Evolutionary conservation across 1,140 invertebrate species (phyloP), one percentile per base, ranked within the genome.

Genomic region (Sinonovacula constricta): DNA sequence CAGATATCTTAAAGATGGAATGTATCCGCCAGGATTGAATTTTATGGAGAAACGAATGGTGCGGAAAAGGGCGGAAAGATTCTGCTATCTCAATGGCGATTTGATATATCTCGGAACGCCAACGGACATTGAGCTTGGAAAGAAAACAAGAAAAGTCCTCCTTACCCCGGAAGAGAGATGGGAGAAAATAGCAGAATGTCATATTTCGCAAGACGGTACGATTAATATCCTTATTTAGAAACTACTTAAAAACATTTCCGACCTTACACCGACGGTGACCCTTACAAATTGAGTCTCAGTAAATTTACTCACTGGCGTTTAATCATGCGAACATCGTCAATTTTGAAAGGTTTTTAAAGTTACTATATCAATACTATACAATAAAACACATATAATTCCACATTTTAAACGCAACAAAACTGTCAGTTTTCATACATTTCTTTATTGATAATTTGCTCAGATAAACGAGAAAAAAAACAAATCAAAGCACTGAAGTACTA

Each of bases 61-160:
- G 14, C 5, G 71, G 26, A 75, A 75, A 75, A 53, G 71, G 62
- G 71, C 71, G 71, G 71, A 75, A 75, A 65, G 71, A 66, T 75
- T 75, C 49, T 75, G 71, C 36, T 75, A 33, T 56, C 62, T 59
- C 57, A 75, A 75, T 49, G 62, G 53, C 18, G 62, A 75, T 5
- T 45, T 75, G 30, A 65, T 63, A 65, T 75, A 75, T 36, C 30
- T 75, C 3, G 71, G 71, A 4, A 75, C 71, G 22, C 71, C 71
- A 18, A 75, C 60, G 10, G 71, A 75, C 45, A 59, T 65, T 34
- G 45, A 34, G 15, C 30, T 75, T n/a, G 71, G 71, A 28, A 75
- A 75, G 33, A 65, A 75, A 34, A 75, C 71, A 0, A 65, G 71
- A 63, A 36, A 34, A 24, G 71, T 75, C 56, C 39, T 75, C 18